phyloP scores from a whole-genome alignment of 2,797 vertebrate genomes.

The Sebastes kiyomatsui region DNA sequence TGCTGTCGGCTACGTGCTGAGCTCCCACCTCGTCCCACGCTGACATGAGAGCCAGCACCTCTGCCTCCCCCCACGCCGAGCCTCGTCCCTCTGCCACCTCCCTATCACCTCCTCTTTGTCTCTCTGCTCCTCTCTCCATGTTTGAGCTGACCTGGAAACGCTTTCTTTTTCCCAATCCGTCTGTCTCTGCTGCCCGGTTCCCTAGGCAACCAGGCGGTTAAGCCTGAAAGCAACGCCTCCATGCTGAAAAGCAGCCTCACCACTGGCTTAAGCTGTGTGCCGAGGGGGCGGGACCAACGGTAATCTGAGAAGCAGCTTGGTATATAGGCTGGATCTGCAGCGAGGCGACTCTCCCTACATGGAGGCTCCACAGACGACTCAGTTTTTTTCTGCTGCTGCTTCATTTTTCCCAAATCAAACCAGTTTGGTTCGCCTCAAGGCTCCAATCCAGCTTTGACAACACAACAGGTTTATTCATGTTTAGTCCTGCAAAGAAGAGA shows the following conservation, averaged over 20 bases:
- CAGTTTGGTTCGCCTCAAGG: conserved; percentile 69
- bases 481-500: background rate
- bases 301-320: conserved; percentile 94
- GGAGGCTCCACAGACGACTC: conserved; percentile 47
- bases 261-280: conserved; percentile 95
- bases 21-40: conserved; percentile 90
- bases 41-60: conserved; percentile 88
- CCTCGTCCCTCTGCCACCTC: conserved; percentile 63
- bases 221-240: conserved; percentile 89
- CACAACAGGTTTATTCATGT: conserved; percentile 3
- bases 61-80: conserved; percentile 87
- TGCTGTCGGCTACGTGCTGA: conserved; percentile 86
- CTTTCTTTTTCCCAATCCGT: conserved; percentile 83
- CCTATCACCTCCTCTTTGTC: conserved; percentile 89
- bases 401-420: conserved; percentile 44
- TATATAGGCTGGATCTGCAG: conserved; percentile 82
- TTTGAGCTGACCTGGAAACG: conserved; percentile 97
- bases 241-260: conserved; percentile 89
- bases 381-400: background rate
- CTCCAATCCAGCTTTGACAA: background rate
- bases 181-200: conserved; percentile 92
- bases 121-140: conserved; percentile 91
- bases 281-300: conserved; percentile 79
- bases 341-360: conserved; percentile 68
- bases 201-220: conserved; percentile 95